Evolutionary conservation across 2,113 vertebrate genomes (phyloP).

Genomic region (Halichoeres trimaculatus): DNA sequence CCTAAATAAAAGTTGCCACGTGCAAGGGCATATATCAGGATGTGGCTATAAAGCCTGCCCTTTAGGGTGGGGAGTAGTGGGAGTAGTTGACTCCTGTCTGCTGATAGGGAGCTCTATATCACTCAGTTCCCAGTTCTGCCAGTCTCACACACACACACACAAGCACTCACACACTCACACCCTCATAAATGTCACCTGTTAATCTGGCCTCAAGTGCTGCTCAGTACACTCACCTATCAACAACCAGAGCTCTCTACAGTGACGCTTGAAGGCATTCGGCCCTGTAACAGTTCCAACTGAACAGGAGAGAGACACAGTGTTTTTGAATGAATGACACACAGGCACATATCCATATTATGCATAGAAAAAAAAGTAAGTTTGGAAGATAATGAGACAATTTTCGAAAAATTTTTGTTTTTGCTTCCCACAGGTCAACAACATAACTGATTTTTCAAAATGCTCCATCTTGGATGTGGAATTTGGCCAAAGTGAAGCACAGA

Average conservation of each 20-base stretch:
- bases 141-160: constrained; percentile 65
- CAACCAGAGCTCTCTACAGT: constrained; percentile 38
- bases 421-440: no score
- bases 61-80: constrained; percentile 80
- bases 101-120: constrained; percentile 80
- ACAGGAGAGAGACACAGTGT: neutral
- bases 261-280: constrained; percentile 31
- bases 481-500: no score
- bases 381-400: no score
- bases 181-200: constrained; percentile 84
- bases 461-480: no score
- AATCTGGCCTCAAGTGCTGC: constrained; percentile 82
- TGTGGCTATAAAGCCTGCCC: constrained; percentile 81
- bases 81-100: constrained; percentile 85
- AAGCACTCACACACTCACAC: constrained; percentile 57
- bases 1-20: constrained; percentile 82
- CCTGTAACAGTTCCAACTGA: neutral
- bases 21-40: constrained; percentile 79
- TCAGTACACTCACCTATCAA: constrained; percentile 72
- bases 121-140: constrained; percentile 75
- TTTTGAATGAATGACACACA: constrained; percentile 1
- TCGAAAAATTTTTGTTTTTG: no score
- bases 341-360: no score
- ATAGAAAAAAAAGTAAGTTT: no score
- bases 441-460: no score